Evolutionary conservation across 2,888 invertebrate genomes (phyloP).

Genomic region (Anodontia alba): DNA sequence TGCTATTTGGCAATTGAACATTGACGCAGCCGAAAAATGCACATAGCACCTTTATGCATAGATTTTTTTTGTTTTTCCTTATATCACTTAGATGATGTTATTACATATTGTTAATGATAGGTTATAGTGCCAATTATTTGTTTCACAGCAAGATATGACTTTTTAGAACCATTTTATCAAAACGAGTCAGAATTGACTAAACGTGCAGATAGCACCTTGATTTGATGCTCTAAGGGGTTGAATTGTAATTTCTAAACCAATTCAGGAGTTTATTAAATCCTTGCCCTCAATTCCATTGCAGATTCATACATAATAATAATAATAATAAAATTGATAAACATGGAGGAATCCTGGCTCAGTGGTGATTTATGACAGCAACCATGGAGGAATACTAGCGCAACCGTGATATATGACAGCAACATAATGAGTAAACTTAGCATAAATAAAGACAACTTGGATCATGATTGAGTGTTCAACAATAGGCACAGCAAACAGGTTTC

Average conservation of each 20-base stretch:
- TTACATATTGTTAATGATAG: not conserved
- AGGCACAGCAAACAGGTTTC: no score
- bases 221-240: not conserved
- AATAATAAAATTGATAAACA: no score
- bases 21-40: not conserved
- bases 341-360: no score
- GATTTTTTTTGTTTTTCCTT: not conserved
- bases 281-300: no score
- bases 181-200: not conserved
- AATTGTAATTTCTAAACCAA: not conserved
- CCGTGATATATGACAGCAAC: no score
- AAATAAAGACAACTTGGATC: no score
- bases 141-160: not conserved
- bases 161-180: not conserved
- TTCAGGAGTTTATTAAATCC: no score
- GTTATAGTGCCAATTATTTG: not conserved
- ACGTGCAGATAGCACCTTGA: not conserved
- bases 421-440: no score
- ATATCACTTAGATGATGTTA: not conserved
- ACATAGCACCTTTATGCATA: conserved; percentile 1
- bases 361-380: no score
- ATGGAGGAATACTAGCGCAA: no score
- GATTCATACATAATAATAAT: no score
- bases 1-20: not conserved
- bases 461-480: no score